phyloP scores from a whole-genome alignment of 2,113 vertebrate genomes.

The Meleagris gallopavo region DNA sequence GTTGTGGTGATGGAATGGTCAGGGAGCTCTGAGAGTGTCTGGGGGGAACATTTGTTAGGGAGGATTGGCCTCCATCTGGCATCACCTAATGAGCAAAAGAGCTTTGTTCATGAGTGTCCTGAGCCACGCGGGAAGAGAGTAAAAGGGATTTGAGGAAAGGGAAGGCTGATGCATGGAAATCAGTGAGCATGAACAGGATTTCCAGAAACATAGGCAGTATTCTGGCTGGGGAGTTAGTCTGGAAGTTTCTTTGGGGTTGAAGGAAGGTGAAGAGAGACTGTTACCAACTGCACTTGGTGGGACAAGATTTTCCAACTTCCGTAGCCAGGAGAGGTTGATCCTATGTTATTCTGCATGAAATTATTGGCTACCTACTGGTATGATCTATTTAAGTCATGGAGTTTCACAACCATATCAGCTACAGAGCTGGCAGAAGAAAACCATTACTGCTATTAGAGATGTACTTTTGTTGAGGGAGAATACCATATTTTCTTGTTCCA shows the following conservation, averaged over 20 bases:
- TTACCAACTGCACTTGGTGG: background rate
- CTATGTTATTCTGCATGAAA: background rate
- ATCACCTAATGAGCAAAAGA: background rate
- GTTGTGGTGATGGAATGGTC: background rate
- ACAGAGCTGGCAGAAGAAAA: conserved; percentile 1
- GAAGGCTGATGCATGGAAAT: background rate
- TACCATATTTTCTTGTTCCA: background rate
- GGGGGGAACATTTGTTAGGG: background rate
- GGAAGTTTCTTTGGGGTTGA: background rate
- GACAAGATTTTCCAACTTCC: background rate
- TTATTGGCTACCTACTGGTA: background rate
- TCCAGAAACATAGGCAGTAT: background rate
- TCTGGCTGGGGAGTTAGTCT: background rate
- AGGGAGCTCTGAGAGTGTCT: background rate
- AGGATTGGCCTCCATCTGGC: background rate
- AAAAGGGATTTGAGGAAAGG: background rate
- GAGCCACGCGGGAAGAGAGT: background rate
- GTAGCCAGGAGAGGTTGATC: background rate
- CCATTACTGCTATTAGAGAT: accelerated
- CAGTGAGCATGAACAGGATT: background rate
- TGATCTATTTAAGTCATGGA: background rate
- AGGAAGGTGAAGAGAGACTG: background rate
- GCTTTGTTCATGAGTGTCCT: background rate
- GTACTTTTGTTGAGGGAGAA: background rate
- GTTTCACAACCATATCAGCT: background rate